These are phyloP conservation scores for Sinocyclocheilus anophthalmus DNA, from an alignment of 2,113 vertebrate genomes.

Conservation along the genomic window DNA sequence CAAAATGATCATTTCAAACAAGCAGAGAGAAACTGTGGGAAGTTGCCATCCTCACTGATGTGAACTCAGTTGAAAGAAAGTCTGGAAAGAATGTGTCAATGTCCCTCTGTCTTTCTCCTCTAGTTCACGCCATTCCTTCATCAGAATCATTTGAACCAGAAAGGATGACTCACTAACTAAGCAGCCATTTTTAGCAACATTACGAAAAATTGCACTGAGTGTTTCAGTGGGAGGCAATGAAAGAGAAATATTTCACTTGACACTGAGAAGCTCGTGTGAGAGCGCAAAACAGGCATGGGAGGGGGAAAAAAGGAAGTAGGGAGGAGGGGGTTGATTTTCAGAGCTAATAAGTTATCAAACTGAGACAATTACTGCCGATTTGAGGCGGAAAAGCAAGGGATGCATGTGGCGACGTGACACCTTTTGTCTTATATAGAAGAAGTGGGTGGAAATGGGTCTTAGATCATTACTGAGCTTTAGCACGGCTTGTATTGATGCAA, in stretches of 20 bases:
- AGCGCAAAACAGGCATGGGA: slow-evolving; percentile 23
- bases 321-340: slow-evolving; percentile 33
- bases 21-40: neutral
- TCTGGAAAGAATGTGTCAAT: neutral
- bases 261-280: slow-evolving; percentile 38
- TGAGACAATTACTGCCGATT: slow-evolving; percentile 56
- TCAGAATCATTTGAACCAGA: slow-evolving; percentile 59
- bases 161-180: slow-evolving; percentile 69
- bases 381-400: slow-evolving; percentile 44
- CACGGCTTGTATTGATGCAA: slow-evolving; percentile 2
- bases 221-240: slow-evolving; percentile 68
- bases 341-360: slow-evolving; percentile 49
- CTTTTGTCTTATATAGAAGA: slow-evolving; percentile 5
- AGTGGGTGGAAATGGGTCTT: slow-evolving; percentile 6
- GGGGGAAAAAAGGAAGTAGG: neutral
- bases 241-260: slow-evolving; percentile 48
- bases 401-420: neutral
- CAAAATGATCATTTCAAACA: neutral
- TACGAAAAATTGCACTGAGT: slow-evolving; percentile 63
- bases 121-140: slow-evolving; percentile 12
- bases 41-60: neutral
- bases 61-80: slow-evolving; percentile 1
- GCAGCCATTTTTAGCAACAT: slow-evolving; percentile 71
- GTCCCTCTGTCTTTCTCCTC: neutral
- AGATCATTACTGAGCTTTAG: neutral